Percentiles rank a stretch among this genome's conserved stretches.
Evolutionary conservation across 2,797 vertebrate genomes (phyloP).

Genomic region (Clarias platycephalus): DNA sequence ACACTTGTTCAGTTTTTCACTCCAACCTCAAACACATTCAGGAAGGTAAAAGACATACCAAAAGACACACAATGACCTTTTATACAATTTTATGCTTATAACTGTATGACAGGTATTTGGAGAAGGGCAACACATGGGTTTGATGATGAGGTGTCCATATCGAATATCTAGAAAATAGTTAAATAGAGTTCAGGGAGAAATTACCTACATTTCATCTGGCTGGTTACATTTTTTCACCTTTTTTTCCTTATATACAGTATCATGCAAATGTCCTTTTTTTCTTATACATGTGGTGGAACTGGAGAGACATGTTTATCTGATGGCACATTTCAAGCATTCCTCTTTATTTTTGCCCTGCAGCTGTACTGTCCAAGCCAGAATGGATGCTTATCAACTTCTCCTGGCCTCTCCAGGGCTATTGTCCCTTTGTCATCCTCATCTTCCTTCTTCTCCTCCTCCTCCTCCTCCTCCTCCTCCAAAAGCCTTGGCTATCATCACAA

Average conservation of each 20-base stretch:
- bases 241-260: neutral
- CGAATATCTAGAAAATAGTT: neutral
- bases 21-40: neutral
- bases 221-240: neutral
- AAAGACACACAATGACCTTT: neutral
- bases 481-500: slow-evolving; percentile 23
- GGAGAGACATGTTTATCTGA: slow-evolving; percentile 57
- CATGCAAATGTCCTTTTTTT: neutral
- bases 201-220: neutral
- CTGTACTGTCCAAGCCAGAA: slow-evolving; percentile 49
- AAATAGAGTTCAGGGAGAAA: neutral
- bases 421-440: slow-evolving; percentile 48
- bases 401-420: slow-evolving; percentile 36
- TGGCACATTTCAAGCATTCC: slow-evolving; percentile 46
- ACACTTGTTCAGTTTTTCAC: neutral
- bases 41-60: no score
- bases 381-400: slow-evolving; percentile 58
- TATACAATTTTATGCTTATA: neutral
- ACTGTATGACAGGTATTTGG: neutral
- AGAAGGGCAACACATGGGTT: neutral
- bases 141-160: neutral
- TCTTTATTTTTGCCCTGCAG: slow-evolving; percentile 52
- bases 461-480: slow-evolving; percentile 34
- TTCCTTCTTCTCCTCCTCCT: slow-evolving; percentile 45
- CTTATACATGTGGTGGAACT: slow-evolving; percentile 44